Base-by-base conservation (phyloP, 2,797 vertebrate species). In the Iguana delicatissima region DNA sequence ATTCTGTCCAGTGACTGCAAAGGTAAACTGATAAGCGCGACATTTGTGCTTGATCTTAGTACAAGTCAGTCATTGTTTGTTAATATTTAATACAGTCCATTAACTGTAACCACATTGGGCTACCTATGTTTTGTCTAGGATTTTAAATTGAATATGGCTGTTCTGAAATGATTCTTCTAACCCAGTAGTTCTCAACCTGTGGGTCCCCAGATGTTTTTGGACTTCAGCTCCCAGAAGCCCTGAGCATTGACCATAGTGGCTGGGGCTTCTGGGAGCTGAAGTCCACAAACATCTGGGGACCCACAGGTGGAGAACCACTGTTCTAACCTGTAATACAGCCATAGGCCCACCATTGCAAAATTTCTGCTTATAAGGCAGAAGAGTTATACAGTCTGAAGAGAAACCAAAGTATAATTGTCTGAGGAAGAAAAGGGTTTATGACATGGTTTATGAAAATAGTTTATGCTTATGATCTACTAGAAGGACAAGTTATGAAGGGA, bases 61-160 rank as follows among this genome's bases (percentile, higher is more conserved):
- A 80, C 79, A 52, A 80, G 50, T 5, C 29, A 55, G 55, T 55
- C 42, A 46, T 79, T 5, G 55, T 26, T 80, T 80, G 50, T 55
- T 80, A 50, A 79, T 79, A 52, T 79, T 50, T 79, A 79, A 50
- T 79, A n/a, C 79, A 80, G 35, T n/a, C 50, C 32, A 80, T 80
- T 80, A 16, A 16, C 79, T 46, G 22, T 80, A n/a, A 13, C 32
- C 12, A 55, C 55, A 80, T 24, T 80, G 18, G 29, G 50, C 50
- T 18, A 80, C 16, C 79, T 13, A 26, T 55, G 50, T 55, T 52
- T 55, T 29, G 50, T 69, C 24, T 69, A 69, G 32, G 29, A 32
- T 69, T 32, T 32, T 69, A 29, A 69, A 7, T 32, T 32, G 29
- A 12, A 4, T 46, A 29, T 52, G 38, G 42, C 46, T 79, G 4